Conservation (phyloP, 2,797 vertebrate genomes). For the Chelidonichthys spinosus region DNA sequence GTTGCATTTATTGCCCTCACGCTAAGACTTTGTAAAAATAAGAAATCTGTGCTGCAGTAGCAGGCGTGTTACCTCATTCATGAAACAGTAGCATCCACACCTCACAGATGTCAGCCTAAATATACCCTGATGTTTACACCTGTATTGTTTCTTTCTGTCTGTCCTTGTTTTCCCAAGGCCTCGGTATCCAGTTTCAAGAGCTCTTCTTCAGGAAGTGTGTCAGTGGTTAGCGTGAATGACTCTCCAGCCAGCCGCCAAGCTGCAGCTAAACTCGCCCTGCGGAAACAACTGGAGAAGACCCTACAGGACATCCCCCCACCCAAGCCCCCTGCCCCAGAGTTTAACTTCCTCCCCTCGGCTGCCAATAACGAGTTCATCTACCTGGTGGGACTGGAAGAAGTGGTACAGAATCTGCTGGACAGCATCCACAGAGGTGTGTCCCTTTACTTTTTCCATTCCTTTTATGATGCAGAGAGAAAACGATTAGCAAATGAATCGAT, state of each 20-base stretch:
- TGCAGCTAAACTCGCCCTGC: slow-evolving; percentile 92
- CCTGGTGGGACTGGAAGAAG: slow-evolving; percentile 96
- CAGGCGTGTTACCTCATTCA: too few species aligned
- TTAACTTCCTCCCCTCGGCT: slow-evolving; percentile 95
- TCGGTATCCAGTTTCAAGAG: slow-evolving; percentile 88
- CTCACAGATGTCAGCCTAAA: not conserved
- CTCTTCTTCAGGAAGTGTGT: slow-evolving; percentile 81
- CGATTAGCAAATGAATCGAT: not conserved
- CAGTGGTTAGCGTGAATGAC: slow-evolving; percentile 82
- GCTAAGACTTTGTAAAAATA: too few species aligned
- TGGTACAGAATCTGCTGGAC: slow-evolving; percentile 95
- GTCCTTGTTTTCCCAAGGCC: slow-evolving; percentile 72
- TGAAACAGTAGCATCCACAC: too few species aligned
- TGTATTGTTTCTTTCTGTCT: slow-evolving; percentile 1
- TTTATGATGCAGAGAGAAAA: not conserved
- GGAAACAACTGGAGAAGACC: slow-evolving; percentile 97
- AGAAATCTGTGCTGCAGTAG: too few species aligned
- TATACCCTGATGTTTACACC: not conserved
- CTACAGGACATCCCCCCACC: slow-evolving; percentile 96
- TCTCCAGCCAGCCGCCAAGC: slow-evolving; percentile 94
- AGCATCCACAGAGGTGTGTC: slow-evolving; percentile 89
- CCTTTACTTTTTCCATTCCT: not conserved
- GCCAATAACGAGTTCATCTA: slow-evolving; percentile 99
- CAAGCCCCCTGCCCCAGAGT: slow-evolving; percentile 91
- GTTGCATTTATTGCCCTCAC: too few species aligned